Conservation (phyloP, 2,113 vertebrate species). For the Crotalus tigris region DNA sequence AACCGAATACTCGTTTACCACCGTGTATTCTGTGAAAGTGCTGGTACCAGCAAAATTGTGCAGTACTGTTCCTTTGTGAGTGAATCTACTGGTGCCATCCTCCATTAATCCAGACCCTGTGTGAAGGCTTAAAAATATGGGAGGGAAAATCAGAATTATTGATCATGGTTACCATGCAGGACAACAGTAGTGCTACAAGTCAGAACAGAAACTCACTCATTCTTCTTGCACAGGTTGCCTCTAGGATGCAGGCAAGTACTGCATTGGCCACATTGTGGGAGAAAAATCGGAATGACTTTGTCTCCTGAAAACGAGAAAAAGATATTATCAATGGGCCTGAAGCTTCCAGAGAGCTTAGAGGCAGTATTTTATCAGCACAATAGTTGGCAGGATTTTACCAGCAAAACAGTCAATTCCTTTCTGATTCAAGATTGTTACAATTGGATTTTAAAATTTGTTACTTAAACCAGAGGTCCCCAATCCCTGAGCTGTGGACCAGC, state of each 20-base stretch:
- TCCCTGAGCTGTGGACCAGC: no score
- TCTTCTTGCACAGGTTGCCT: conserved; percentile 74
- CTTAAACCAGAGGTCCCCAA: neutral
- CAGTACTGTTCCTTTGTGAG: conserved; percentile 74
- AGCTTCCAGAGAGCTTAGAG: neutral
- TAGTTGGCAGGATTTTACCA: neutral
- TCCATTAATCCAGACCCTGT: conserved; percentile 53
- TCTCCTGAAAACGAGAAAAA: conserved; percentile 69
- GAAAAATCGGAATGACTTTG: conserved; percentile 79
- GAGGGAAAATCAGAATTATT: neutral
- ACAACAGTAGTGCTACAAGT: neutral
- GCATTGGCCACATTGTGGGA: conserved; percentile 79
- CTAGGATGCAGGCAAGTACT: conserved; percentile 72
- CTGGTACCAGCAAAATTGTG: conserved; percentile 75
- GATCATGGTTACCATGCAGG: neutral
- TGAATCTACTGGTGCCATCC: conserved; percentile 68
- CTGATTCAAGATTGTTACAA: neutral
- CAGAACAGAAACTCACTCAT: conserved; percentile 65
- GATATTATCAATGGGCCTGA: neutral
- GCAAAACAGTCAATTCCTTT: neutral
- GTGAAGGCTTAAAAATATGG: rapidly evolving
- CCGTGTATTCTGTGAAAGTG: conserved; percentile 83
- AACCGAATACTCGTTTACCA: conserved; percentile 67
- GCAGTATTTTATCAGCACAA: neutral
- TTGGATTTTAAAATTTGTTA: neutral